A percentile compares a stretch with the other conserved stretches of the same genome.
These are phyloP conservation scores for Sylvilagus floridanus DNA, from an alignment of 2,797 vertebrate genomes.

Conservation along the genomic window DNA sequence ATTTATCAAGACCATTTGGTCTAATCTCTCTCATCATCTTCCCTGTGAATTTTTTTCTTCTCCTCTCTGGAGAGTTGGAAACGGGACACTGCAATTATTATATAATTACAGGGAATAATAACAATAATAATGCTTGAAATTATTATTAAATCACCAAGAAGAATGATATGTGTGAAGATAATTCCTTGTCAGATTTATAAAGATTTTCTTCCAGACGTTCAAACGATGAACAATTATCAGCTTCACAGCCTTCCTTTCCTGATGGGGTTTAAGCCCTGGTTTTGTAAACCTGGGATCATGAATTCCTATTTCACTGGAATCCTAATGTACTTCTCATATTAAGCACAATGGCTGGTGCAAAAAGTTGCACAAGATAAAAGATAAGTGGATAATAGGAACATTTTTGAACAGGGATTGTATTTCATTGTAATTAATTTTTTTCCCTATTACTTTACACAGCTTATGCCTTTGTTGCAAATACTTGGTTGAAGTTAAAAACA, in stretches of 20 bases:
- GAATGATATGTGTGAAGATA: conserved; percentile 50
- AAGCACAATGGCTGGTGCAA: neutral
- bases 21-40: conserved; percentile 75
- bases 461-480: neutral
- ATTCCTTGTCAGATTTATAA: conserved; percentile 40
- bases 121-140: conserved; percentile 68
- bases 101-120: conserved; percentile 69
- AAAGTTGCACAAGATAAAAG: neutral
- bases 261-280: neutral
- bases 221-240: conserved; percentile 30
- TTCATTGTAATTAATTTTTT: conserved; percentile 36
- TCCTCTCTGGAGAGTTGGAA: conserved; percentile 71
- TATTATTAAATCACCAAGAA: conserved; percentile 58
- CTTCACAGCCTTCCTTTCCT: neutral
- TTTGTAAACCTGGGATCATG: neutral
- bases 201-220: conserved; percentile 57
- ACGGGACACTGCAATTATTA: conserved; percentile 66
- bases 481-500: neutral
- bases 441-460: neutral
- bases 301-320: neutral
- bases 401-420: conserved; percentile 11
- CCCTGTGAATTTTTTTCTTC: conserved; percentile 66
- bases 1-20: conserved; percentile 81
- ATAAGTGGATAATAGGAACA: neutral
- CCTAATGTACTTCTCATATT: neutral